These are phyloP conservation scores for Lampris incognitus DNA, from an alignment of 2,113 vertebrate genomes.

Conservation along the genomic window DNA sequence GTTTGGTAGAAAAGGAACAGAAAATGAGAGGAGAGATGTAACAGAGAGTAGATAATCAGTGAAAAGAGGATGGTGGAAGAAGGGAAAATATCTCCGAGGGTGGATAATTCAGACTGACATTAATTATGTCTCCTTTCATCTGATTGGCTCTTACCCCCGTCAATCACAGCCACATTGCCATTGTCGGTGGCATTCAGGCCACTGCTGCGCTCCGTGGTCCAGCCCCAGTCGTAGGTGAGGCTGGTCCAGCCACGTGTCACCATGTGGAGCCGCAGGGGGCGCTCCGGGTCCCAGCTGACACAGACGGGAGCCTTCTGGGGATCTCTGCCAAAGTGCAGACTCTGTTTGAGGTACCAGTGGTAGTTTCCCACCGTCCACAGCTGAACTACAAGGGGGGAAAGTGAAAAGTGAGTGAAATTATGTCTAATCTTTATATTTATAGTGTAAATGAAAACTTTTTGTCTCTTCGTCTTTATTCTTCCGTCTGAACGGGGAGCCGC, in stretches of 20 bases:
- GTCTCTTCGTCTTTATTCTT: no score
- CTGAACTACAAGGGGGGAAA: conserved; percentile 85
- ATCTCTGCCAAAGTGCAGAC: conserved; percentile 84
- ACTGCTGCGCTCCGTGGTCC: conserved; percentile 85
- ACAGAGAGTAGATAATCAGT: no score
- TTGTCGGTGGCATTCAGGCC: conserved; percentile 77
- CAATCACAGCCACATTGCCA: conserved; percentile 93
- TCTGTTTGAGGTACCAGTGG: conserved; percentile 99
- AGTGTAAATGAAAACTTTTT: no score
- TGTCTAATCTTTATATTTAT: no score
- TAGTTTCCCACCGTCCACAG: conserved; percentile 94
- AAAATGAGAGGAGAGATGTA: no score
- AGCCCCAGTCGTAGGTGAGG: conserved; percentile 91
- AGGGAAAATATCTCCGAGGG: no score
- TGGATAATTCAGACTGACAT: no score
- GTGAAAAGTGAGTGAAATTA: neutral
- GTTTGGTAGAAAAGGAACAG: no score
- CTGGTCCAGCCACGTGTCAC: conserved; percentile 86
- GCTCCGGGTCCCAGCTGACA: conserved; percentile 89
- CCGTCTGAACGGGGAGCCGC: no score
- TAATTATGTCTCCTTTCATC: neutral
- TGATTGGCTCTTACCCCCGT: conserved; percentile 86
- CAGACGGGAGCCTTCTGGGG: conserved; percentile 81
- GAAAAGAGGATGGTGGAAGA: no score
- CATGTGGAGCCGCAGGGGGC: conserved; percentile 83